Evolutionary conservation across 2,888 invertebrate species (phyloP).

Genomic region (Melanophora roralis): DNA sequence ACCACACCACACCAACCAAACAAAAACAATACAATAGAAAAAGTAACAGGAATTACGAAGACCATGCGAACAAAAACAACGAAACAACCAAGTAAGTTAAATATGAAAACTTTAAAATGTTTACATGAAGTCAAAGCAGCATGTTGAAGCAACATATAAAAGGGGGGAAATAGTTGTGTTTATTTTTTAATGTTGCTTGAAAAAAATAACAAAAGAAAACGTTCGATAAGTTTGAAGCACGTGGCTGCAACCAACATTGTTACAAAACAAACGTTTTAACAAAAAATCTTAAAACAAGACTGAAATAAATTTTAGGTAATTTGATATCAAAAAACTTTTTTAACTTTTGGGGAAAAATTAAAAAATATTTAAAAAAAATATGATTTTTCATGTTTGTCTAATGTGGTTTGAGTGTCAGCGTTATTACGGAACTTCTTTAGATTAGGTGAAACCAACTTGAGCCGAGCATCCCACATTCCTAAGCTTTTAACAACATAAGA

Average conservation of each 20-base stretch:
- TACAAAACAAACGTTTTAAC: not conserved
- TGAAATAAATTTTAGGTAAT: not conserved
- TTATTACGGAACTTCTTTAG: no score
- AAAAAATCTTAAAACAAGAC: not conserved
- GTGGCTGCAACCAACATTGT: slow-evolving; percentile 36
- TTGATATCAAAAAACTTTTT: not conserved
- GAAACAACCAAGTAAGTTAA: slow-evolving; percentile 10
- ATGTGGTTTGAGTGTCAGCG: no score
- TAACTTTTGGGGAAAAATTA: not conserved
- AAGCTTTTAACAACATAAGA: no score
- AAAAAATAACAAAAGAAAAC: not conserved
- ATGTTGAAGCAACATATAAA: slow-evolving; percentile 44
- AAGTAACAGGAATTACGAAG: slow-evolving; percentile 47
- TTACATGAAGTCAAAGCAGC: not conserved
- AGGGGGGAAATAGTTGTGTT: not conserved
- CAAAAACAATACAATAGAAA: slow-evolving; percentile 9
- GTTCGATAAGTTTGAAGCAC: slow-evolving; percentile 48
- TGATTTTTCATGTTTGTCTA: not conserved
- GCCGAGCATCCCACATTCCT: no score
- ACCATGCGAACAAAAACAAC: slow-evolving; percentile 11
- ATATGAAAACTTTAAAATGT: not conserved
- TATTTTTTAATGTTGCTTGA: not conserved
- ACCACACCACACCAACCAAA: not conserved
- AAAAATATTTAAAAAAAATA: not conserved
- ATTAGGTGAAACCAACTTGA: no score